Conservation (phyloP, 1,140 invertebrate genomes). For the Pachyrhynchus sulphureomaculatus region DNA sequence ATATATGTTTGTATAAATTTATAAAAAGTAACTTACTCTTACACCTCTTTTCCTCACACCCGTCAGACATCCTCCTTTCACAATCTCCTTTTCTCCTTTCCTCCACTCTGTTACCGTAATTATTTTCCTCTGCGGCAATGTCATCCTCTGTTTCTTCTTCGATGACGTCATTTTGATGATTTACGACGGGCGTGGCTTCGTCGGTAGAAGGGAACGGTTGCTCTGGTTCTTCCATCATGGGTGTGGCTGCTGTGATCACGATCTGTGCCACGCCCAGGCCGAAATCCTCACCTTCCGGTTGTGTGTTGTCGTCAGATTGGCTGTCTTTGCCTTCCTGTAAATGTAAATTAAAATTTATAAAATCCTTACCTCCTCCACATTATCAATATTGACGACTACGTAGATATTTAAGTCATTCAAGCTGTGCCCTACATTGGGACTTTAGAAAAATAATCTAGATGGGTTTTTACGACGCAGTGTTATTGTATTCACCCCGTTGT, state of each 20-base stretch:
- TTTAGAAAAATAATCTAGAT: too few species aligned
- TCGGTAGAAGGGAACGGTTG: slow-evolving; percentile 62
- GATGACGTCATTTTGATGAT: slow-evolving; percentile 37
- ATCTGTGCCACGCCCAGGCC: slow-evolving; percentile 80
- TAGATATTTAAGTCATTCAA: too few species aligned
- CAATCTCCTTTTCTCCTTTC: neutral
- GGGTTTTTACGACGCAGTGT: too few species aligned
- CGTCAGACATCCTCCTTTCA: neutral
- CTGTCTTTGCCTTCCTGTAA: slow-evolving; percentile 27
- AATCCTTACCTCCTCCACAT: too few species aligned
- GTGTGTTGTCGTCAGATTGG: slow-evolving; percentile 5
- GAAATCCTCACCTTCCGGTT: slow-evolving; percentile 39
- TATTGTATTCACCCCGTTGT: too few species aligned
- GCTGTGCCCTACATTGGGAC: too few species aligned
- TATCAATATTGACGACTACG: too few species aligned
- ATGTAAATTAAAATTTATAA: neutral
- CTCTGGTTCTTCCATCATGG: slow-evolving; percentile 78
- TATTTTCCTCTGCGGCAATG: slow-evolving; percentile 36
- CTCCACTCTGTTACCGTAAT: slow-evolving; percentile 29
- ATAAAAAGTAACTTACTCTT: neutral
- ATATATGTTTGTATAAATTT: too few species aligned
- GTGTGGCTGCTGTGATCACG: slow-evolving; percentile 85
- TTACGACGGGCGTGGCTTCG: slow-evolving; percentile 49
- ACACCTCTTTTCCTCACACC: neutral
- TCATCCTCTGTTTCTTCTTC: slow-evolving; percentile 37